Percentiles rank a stretch among this genome's conserved stretches.
These are phyloP conservation scores for Scelioninae gen. 2 DNA, from an alignment of 2,888 invertebrate genomes.

Conservation along the genomic window DNA sequence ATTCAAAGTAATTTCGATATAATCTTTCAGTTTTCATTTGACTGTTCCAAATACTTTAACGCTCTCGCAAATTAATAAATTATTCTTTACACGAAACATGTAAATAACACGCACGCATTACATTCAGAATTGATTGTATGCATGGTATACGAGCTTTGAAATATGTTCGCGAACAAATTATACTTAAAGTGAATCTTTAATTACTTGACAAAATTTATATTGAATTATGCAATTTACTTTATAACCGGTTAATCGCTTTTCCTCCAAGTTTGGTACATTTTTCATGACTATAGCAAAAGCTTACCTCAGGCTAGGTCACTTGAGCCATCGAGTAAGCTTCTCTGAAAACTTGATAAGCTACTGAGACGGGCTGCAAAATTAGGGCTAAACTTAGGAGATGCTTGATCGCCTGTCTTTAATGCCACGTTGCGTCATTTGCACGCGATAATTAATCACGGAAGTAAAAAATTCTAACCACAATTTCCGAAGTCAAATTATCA, in stretches of 20 bases:
- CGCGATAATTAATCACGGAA: slow-evolving; percentile 25
- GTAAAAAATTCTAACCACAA: not conserved
- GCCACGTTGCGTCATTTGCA: slow-evolving; percentile 28
- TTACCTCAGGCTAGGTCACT: slow-evolving; percentile 48
- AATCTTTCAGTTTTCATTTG: too few species aligned
- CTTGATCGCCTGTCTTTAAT: slow-evolving; percentile 42
- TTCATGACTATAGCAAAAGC: slow-evolving; percentile 42
- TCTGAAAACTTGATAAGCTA: slow-evolving; percentile 53
- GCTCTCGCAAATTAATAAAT: too few species aligned
- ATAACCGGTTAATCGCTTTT: slow-evolving; percentile 37
- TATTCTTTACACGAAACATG: too few species aligned
- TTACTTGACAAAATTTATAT: slow-evolving; percentile 23
- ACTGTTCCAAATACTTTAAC: too few species aligned
- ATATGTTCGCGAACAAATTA: not conserved
- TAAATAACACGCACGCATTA: too few species aligned
- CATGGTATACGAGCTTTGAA: not conserved
- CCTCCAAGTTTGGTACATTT: slow-evolving; percentile 42
- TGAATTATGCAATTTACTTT: slow-evolving; percentile 38
- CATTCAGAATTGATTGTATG: too few species aligned
- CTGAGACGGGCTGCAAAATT: slow-evolving; percentile 46
- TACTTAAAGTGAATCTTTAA: slow-evolving; percentile 11
- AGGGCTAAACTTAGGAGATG: slow-evolving; percentile 39
- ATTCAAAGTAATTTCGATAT: too few species aligned
- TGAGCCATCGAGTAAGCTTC: slow-evolving; percentile 41
- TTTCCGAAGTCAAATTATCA: not conserved